Evolutionary conservation across 1,140 invertebrate species (phyloP).

Genomic region (Propsilocerus akamusi): DNA sequence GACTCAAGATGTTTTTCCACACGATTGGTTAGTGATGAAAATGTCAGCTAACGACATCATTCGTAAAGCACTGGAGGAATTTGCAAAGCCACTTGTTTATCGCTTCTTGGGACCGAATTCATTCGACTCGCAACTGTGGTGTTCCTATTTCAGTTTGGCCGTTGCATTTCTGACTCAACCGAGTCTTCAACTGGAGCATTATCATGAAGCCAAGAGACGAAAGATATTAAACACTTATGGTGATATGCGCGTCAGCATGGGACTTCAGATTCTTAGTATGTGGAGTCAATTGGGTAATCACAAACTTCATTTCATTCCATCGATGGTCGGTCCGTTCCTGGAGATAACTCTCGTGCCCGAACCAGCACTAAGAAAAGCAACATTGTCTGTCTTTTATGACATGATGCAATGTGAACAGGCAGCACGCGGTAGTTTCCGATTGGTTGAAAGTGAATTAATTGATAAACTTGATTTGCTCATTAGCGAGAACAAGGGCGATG

Average conservation of each 20-base stretch:
- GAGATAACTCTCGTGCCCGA: conserved; percentile 88
- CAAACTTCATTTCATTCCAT: conserved; percentile 75
- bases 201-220: conserved; percentile 56
- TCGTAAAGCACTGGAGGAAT: conserved; percentile 64
- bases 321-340: conserved; percentile 83
- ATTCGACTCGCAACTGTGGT: conserved; percentile 59
- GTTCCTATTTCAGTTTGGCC: conserved; percentile 72
- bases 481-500: conserved; percentile 83
- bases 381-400: conserved; percentile 88
- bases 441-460: conserved; percentile 81
- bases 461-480: conserved; percentile 85
- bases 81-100: conserved; percentile 69
- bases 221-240: conserved; percentile 67
- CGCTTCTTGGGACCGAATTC: conserved; percentile 53
- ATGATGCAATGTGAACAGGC: conserved; percentile 88
- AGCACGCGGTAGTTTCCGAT: conserved; percentile 61
- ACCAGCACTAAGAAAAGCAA: conserved; percentile 69
- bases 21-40: conserved; percentile 86
- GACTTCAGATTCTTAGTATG: conserved; percentile 83
- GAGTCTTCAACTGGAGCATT: conserved; percentile 68
- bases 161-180: conserved; percentile 79
- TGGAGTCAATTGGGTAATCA: conserved; percentile 72
- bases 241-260: conserved; percentile 84
- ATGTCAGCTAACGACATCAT: conserved; percentile 82
- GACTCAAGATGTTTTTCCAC: conserved; percentile 49